Base-by-base conservation (phyloP, 2,113 vertebrate genomes). In the human (Homo sapiens) region DNA sequence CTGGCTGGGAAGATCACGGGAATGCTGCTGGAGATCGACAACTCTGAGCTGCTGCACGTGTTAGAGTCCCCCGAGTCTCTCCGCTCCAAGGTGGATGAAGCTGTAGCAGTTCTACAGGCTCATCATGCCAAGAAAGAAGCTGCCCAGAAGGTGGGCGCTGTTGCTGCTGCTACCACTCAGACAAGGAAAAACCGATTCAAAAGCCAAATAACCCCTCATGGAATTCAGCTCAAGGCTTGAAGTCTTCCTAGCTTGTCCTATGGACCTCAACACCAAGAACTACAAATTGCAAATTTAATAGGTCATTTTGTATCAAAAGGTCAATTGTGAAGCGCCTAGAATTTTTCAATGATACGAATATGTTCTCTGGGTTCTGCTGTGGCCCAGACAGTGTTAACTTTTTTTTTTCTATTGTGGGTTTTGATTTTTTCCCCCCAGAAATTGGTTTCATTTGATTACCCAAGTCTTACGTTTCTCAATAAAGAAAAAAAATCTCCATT, bases 111-210 rank as follows among this genome's bases (percentile, higher is more conserved):
- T 97, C 98, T 99, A 22, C 99, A 99, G 98, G 99, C 99, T 98
- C 99, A 99, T 98, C 99, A 99, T 96, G 99, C 99, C 90, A 99
- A 99, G 99, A 99, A 99, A 96, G 99, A 99, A 97, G 99, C 99
- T 97, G 99, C 99, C 87, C 99, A 99, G 97, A 99, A 99, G 98
- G 99, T 99, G 97, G 99, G 99, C 66, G 98, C 99, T 96, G 98
- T 90, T 84, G 99, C 99, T 98, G 99, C 99, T 97, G 99, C 99
- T 98, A 99, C 99, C 98, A 99, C 99, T 98, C 99, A 99, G 99
- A 97, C 98, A 97, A 97, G 98, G 98, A 97, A 93, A 83, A 95
- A 97, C 97, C 97, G 98, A 98, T 91, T 97, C 98, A 98, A 97
- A 98, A 98, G 98, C 98, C 98, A 99, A 99, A 98, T 98, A 98